Evolutionary conservation across 2,797 vertebrate species (phyloP).

Genomic region (Hapalemur alaotrensis): DNA sequence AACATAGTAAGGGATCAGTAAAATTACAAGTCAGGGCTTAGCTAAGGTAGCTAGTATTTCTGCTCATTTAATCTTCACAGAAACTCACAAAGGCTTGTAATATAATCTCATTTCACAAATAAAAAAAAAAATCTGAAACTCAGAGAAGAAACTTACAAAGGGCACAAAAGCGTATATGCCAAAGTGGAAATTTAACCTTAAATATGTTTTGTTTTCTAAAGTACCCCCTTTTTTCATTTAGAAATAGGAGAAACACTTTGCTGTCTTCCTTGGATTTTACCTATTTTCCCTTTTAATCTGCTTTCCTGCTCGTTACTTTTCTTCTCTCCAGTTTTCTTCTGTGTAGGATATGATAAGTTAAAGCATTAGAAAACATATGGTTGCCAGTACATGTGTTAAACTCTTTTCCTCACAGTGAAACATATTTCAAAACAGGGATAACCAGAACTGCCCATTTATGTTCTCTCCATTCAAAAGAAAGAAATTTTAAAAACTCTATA

Average conservation of each 20-base stretch:
- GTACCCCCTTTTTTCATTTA: not conserved
- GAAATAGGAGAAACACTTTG: conserved; percentile 21
- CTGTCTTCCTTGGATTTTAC: not conserved
- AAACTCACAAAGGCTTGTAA: conserved; percentile 3
- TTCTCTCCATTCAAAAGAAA: not conserved
- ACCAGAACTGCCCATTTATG: not conserved
- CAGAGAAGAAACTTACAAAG: conserved; percentile 20
- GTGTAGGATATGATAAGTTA: not conserved
- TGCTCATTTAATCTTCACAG: conserved; percentile 29
- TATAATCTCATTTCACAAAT: not conserved
- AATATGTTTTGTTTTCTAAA: not conserved
- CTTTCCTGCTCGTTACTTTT: not conserved
- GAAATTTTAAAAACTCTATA: not conserved
- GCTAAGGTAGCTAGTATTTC: conserved; percentile 20
- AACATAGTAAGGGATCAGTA: not conserved
- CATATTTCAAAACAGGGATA: conserved; percentile 8
- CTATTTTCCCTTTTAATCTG: conserved; percentile 6
- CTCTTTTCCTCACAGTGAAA: not conserved
- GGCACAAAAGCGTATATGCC: not conserved
- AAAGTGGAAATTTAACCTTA: not conserved
- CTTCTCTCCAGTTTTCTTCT: not conserved
- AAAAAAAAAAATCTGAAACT: not conserved
- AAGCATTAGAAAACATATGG: not conserved
- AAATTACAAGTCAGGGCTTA: not conserved
- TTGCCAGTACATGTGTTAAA: not conserved